phyloP scores from a whole-genome alignment of 1,140 invertebrate species.

The Drosophila novamexicana region DNA sequence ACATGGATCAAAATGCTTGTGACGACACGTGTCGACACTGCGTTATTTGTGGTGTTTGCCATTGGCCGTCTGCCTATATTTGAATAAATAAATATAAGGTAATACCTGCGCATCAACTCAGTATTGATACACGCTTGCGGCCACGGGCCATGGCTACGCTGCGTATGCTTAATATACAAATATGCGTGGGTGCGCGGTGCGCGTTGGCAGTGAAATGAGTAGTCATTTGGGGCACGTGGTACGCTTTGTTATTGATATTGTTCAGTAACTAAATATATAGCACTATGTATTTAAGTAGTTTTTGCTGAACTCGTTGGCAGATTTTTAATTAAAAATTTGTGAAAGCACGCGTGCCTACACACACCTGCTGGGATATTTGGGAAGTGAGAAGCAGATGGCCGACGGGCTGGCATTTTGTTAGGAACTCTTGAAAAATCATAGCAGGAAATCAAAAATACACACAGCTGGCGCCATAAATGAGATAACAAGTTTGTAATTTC shows the following conservation, averaged over 20 bases:
- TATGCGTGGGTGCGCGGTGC: background rate
- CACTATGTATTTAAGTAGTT: slow-evolving; percentile 19
- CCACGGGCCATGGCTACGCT: background rate
- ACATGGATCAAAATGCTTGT: background rate
- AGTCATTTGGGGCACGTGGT: slow-evolving; percentile 24
- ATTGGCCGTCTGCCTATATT: background rate
- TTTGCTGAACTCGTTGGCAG: slow-evolving; percentile 10
- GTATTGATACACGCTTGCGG: background rate
- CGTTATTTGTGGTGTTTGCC: background rate
- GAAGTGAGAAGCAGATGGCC: no score
- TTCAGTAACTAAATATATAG: slow-evolving; percentile 5
- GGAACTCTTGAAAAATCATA: slow-evolving; percentile 17
- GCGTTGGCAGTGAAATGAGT: background rate
- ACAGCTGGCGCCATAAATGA: slow-evolving; percentile 77
- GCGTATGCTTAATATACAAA: slow-evolving; percentile 9
- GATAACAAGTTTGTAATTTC: slow-evolving; percentile 81
- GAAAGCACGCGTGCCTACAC: slow-evolving; percentile 22
- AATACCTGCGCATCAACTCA: background rate
- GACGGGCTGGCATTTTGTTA: background rate
- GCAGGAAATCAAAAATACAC: slow-evolving; percentile 75
- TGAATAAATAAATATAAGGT: background rate
- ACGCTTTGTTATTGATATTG: slow-evolving; percentile 25
- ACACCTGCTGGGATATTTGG: slow-evolving; percentile 20
- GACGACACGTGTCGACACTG: background rate
- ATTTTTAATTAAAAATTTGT: slow-evolving; percentile 49